phyloP scores from a whole-genome alignment of 1,140 invertebrate species.

The Aphis craccivora region DNA sequence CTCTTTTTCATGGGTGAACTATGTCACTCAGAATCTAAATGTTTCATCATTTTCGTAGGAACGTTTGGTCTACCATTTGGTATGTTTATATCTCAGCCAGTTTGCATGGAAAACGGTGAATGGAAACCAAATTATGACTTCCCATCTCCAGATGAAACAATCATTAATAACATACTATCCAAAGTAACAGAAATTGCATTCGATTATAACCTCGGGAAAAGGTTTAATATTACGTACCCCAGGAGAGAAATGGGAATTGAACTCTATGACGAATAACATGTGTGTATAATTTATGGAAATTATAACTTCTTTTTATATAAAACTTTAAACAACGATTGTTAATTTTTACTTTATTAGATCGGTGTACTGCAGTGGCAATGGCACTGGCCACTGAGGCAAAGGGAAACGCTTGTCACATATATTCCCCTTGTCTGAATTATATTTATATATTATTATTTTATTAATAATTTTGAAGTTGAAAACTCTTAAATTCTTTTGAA shows the following conservation, averaged over 20 bases:
- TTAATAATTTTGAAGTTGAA: background rate
- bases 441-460: background rate
- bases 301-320: background rate
- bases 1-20: no score
- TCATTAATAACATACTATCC: background rate
- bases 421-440: background rate
- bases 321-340: background rate
- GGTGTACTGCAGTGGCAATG: no score
- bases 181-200: background rate
- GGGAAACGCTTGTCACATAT: no score
- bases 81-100: slow-evolving; percentile 41
- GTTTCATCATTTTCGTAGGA: background rate
- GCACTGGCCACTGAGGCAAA: no score
- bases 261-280: background rate
- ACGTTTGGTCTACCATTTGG: slow-evolving; percentile 45
- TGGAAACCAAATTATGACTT: slow-evolving; percentile 42
- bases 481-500: background rate
- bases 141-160: background rate
- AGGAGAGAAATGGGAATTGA: background rate
- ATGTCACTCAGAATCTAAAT: background rate
- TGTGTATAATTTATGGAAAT: background rate
- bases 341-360: background rate
- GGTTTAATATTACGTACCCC: background rate
- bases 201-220: slow-evolving; percentile 44
- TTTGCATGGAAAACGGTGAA: slow-evolving; percentile 9